Conservation (phyloP, 1,140 invertebrate species). For the Eriocheir sinensis region DNA sequence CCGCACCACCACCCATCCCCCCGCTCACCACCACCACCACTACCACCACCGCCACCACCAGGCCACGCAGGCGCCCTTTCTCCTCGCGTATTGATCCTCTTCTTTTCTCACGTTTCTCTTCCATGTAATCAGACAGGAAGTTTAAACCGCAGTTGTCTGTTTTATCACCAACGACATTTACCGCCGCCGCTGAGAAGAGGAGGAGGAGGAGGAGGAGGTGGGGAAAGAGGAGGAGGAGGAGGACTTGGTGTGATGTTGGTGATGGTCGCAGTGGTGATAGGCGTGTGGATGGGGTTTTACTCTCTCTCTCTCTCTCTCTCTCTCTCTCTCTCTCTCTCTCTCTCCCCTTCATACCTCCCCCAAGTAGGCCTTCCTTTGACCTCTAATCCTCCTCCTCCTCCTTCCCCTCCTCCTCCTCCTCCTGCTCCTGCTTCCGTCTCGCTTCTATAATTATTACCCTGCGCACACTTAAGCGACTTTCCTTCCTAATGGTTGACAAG, state of each 20-base stretch:
- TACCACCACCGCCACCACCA: constrained; percentile 12
- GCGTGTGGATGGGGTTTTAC: background rate
- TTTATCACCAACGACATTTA: constrained; percentile 47
- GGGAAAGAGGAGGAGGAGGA: no score
- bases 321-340: constrained; percentile 14
- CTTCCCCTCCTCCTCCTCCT: no score
- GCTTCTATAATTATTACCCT: background rate
- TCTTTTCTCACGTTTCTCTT: constrained; percentile 37
- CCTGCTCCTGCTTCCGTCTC: background rate
- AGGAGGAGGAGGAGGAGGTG: background rate
- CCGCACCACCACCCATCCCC: background rate
- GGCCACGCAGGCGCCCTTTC: constrained; percentile 34
- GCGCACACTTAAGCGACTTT: background rate
- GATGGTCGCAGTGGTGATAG: background rate
- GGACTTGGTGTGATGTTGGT: no score
- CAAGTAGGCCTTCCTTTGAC: no score
- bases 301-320: constrained; percentile 11
- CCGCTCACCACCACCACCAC: constrained; percentile 40
- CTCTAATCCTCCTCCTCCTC: no score
- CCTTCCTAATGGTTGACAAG: background rate
- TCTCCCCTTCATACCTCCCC: background rate
- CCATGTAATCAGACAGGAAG: constrained; percentile 46
- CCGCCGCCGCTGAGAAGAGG: background rate
- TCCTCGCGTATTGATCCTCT: constrained; percentile 25
- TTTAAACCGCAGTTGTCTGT: constrained; percentile 49